Conservation (phyloP, 2,888 invertebrate genomes). For the Mimas tiliae region DNA sequence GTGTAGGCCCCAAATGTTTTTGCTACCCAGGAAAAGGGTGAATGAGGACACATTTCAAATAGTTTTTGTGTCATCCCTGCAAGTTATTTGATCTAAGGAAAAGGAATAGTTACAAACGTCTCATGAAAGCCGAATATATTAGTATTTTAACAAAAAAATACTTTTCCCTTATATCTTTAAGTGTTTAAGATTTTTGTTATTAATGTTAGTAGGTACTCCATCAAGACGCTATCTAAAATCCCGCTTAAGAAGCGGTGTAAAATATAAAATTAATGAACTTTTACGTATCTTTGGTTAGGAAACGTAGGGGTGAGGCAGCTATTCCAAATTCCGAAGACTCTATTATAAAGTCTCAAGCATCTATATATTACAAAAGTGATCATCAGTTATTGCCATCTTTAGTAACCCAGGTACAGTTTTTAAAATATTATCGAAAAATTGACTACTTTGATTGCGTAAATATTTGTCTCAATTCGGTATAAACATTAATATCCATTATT, state of each 20-base stretch:
- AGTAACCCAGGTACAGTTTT: too few relatives aligned
- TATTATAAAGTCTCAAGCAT: not conserved
- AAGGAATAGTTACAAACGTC: not conserved
- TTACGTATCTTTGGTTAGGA: not conserved
- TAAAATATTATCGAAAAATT: too few relatives aligned
- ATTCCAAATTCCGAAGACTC: not conserved
- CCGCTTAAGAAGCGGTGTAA: not conserved
- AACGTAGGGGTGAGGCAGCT: not conserved
- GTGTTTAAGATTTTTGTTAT: not conserved
- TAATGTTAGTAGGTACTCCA: not conserved
- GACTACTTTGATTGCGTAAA: too few relatives aligned
- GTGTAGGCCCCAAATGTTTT: not conserved
- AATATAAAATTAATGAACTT: constrained; percentile 2
- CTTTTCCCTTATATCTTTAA: not conserved
- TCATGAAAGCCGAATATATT: not conserved
- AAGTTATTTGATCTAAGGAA: not conserved
- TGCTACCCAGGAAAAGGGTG: not conserved
- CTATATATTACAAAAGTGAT: too few relatives aligned
- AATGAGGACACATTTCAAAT: not conserved
- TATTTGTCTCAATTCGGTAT: too few relatives aligned
- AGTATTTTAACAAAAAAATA: not conserved
- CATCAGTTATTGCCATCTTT: too few relatives aligned
- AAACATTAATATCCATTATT: too few relatives aligned
- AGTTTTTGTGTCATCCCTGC: not conserved
- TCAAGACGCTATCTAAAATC: not conserved